Evolutionary conservation across 2,797 vertebrate species (phyloP), one percentile per base, ranked within the genome.

Genomic region (Eutrigla gurnardus): DNA sequence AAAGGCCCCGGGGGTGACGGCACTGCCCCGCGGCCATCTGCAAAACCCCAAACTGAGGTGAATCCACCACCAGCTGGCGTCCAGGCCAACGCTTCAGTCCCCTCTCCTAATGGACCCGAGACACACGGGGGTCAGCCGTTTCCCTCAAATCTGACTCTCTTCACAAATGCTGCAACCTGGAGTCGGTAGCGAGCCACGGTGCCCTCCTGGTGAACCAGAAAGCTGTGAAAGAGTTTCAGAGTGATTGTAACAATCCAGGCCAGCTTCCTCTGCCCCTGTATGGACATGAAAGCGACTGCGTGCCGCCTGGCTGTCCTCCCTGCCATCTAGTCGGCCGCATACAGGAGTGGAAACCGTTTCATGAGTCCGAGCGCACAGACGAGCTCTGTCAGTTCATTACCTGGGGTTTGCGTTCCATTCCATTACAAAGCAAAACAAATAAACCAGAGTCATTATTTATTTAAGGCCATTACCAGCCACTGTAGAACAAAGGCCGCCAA

Each of bases 401-500:
- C 70, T 62, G 64, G 49, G 25, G 46, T 42, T 64, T 77, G 65
- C 73, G 78, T 85, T 78, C 76, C 72, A 80, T 85, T 80, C 76
- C 72, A 81, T 80, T 82, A 81, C 75, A 86, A 73, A 82, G 66
- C 71, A 86, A 80, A 80, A 84, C 78, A 87, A 89, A 87, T 76
- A 86, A 25, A 85, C 79, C 73, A 81, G 39, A 71, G 54, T 63
- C 80, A 80, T 86, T 82, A 86, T 82, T 86, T 80, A 84, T 87
- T 88, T 78, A 88, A 73, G 65, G 80, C 70, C 73, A 81, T 83
- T 86, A 84, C 71, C 73, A 71, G 63, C 45, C 49, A 65, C 52
- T 52, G 69, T 40, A 71, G 57, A 83, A 80, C 47, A 86, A 83
- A 82, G 42, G 65, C 52, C 4, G 14, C 59, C 72, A 61, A 52